Conservation (phyloP, 2,113 vertebrate genomes). For the Toxostoma redivivum region DNA sequence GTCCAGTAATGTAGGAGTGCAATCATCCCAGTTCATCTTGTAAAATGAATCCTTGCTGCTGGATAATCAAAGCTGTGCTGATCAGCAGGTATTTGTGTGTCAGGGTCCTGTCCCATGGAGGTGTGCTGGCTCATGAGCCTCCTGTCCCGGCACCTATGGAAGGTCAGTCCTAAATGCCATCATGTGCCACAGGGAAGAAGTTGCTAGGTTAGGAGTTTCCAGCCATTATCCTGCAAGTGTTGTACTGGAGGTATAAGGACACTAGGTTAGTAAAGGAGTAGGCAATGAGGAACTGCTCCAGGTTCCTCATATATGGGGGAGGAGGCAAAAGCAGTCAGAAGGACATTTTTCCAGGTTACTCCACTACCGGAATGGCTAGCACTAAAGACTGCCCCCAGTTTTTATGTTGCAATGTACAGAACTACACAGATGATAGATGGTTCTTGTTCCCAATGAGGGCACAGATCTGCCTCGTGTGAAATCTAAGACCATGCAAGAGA, state of each 20-base stretch:
- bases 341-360: neutral
- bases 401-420: neutral
- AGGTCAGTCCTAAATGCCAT: neutral
- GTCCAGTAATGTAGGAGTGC: neutral
- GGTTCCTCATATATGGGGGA: neutral
- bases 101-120: neutral
- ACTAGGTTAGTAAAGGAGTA: neutral
- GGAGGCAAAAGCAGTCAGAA: neutral
- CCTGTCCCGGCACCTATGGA: neutral
- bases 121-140: rapidly evolving
- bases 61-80: neutral
- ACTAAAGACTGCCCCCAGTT: neutral
- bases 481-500: neutral
- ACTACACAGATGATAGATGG: neutral
- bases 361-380: neutral
- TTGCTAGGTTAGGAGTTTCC: neutral
- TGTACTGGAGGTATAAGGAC: neutral
- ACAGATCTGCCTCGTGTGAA: neutral
- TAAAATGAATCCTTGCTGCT: neutral
- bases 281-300: neutral
- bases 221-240: neutral
- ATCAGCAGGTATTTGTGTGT: neutral
- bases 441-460: neutral
- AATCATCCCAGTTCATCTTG: neutral
- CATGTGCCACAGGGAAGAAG: neutral